Evolutionary conservation across 2,797 vertebrate genomes (phyloP).

Genomic region (Corythornis leucogaster): DNA sequence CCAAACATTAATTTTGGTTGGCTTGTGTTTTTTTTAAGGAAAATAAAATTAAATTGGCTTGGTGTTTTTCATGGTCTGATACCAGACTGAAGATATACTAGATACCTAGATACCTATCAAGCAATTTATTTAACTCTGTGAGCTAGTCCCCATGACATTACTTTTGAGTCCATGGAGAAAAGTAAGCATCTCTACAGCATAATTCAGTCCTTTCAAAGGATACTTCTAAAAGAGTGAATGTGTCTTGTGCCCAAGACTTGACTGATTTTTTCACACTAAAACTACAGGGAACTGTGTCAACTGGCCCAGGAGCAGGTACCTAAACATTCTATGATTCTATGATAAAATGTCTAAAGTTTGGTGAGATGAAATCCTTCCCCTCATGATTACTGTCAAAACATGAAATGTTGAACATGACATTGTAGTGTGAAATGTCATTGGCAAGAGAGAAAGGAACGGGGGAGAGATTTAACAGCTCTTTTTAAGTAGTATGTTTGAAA

Average conservation of each 20-base stretch:
- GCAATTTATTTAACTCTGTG: background rate
- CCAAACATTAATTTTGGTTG: background rate
- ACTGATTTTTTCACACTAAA: background rate
- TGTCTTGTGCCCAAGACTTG: background rate
- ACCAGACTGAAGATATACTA: background rate
- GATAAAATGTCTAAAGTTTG: background rate
- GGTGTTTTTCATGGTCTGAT: background rate
- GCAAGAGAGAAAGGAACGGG: background rate
- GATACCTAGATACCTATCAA: background rate
- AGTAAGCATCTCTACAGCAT: background rate
- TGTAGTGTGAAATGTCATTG: background rate
- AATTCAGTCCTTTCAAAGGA: background rate
- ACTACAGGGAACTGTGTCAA: background rate
- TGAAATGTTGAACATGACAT: fast-evolving
- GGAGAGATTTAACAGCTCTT: background rate
- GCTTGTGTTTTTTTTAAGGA: background rate
- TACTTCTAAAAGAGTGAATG: background rate
- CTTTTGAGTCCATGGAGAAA: background rate
- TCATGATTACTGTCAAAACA: background rate
- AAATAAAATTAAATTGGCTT: background rate
- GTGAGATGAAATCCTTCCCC: background rate
- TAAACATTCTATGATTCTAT: background rate
- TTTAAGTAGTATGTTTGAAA: background rate
- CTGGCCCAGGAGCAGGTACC: background rate
- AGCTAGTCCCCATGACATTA: background rate